A percentile compares a stretch with the other conserved stretches of the same genome.
Evolutionary conservation across 2,888 invertebrate genomes (phyloP).

Genomic region (Ormyrus nitidulus): DNA sequence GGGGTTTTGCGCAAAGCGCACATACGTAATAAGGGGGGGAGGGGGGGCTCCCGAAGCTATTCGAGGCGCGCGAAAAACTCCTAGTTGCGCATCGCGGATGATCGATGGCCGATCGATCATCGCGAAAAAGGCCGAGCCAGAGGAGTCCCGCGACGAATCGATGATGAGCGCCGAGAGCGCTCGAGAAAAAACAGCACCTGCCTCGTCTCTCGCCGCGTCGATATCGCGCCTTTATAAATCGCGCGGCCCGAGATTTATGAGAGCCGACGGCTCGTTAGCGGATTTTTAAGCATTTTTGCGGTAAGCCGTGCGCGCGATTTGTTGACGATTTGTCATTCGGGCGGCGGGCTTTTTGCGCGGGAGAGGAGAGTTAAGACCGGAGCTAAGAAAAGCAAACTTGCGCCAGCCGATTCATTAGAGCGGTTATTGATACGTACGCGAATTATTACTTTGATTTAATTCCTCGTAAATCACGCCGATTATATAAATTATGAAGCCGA

Average conservation of each 20-base stretch:
- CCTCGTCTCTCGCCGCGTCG: constrained; percentile 8
- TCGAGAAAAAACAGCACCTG: too few species aligned
- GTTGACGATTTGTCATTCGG: constrained; percentile 25
- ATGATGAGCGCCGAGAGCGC: constrained; percentile 31
- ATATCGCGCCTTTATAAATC: constrained; percentile 49
- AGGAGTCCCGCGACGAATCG: constrained; percentile 56
- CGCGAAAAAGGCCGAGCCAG: constrained; percentile 62
- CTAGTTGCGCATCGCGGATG: constrained; percentile 58
- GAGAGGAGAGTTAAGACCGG: neutral
- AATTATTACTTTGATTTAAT: too few species aligned
- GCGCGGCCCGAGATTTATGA: neutral
- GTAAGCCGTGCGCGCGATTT: constrained; percentile 5
- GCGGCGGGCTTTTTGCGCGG: neutral
- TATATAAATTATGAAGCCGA: too few species aligned
- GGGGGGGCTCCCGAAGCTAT: constrained; percentile 16
- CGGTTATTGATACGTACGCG: too few species aligned
- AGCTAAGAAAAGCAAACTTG: too few species aligned
- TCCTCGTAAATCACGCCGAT: too few species aligned
- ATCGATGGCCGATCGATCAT: constrained; percentile 67
- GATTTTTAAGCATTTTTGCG: constrained; percentile 14
- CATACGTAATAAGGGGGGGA: constrained; percentile 46
- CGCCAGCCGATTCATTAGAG: too few species aligned
- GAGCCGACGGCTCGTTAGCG: neutral
- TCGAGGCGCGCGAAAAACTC: constrained; percentile 44
- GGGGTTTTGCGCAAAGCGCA: constrained; percentile 33